A percentile compares a stretch with the other conserved stretches of the same genome.
These are phyloP conservation scores for Chitala chitala DNA, from an alignment of 2,113 vertebrate genomes.

Conservation along the genomic window DNA sequence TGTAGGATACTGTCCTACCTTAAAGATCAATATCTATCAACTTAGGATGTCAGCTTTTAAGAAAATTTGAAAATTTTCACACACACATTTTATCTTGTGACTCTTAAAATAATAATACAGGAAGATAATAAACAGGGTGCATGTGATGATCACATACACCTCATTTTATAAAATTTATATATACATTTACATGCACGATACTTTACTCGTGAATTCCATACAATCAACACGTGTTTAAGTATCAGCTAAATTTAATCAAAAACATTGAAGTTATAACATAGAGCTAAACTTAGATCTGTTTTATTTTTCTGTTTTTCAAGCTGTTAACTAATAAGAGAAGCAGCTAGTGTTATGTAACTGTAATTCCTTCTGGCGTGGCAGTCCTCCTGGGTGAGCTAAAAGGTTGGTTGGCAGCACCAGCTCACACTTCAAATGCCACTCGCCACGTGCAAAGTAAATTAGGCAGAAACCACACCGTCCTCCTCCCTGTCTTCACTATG, in stretches of 20 bases:
- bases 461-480: neutral
- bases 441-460: neutral
- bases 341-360: neutral
- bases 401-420: neutral
- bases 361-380: neutral
- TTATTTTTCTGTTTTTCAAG: too few species aligned
- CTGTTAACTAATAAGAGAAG: neutral
- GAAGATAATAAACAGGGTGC: too few species aligned
- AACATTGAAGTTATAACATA: too few species aligned
- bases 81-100: too few species aligned
- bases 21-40: conserved; percentile 29
- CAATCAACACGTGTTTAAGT: too few species aligned
- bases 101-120: too few species aligned
- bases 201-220: too few species aligned
- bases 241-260: too few species aligned
- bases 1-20: conserved; percentile 24
- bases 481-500: neutral
- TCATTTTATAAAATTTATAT: too few species aligned
- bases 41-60: conserved; percentile 17
- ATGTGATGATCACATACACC: too few species aligned
- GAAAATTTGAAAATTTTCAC: conserved; percentile 21
- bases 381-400: neutral
- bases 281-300: too few species aligned
- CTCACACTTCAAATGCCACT: neutral
- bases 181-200: too few species aligned